Base-by-base conservation (phyloP, 1,140 invertebrate species). In the Conopomorpha cramerella region DNA sequence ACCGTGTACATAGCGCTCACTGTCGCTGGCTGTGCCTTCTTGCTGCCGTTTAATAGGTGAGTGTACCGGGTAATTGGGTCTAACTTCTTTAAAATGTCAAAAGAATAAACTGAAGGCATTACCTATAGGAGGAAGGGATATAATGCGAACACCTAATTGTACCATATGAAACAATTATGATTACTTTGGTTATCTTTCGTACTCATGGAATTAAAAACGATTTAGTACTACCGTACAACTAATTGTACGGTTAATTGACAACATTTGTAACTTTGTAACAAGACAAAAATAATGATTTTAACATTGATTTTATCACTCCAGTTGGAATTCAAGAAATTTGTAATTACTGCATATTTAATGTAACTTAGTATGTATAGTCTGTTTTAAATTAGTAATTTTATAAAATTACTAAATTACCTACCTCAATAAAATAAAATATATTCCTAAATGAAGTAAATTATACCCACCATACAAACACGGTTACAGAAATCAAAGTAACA, bases 41-140 rank as follows among this genome's bases (percentile, higher is more conserved):
- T 96, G 8, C 74, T 96, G 16, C 93, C 93, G 0, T 96, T 94
- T 68, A 95, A 95, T 79, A 92, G 89, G 90, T 91, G 56, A 58
- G 16, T 38, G 38, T 10, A 23, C 4, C 4, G 19, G 10, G 19
- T 4, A 6, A 6, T 4, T 23, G 19, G 4, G 10, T 4, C 19
- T 23, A 6, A 6, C 10, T 4, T 23, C 10, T 23, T 23, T 23
- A 6, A 6, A 23, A 10, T 10, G 19, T 23, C 10, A 10, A 6
- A 23, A 23, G 4, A 13, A 16, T 41, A 32, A 32, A 16, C 18
- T 19, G 12, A 8, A 8, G 12, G 28, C 16, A 12, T 28, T 7
- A 3, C 10, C 8, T 19, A 23, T 29, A 6, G 19, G 4, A 6
- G 4, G 19, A 23, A 23, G 19, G 10, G 4, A 23, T 23, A 23